Percentiles rank a stretch among this genome's conserved stretches.
Conservation (phyloP, 1,140 invertebrate genomes). For the Apolygus lucorum region DNA sequence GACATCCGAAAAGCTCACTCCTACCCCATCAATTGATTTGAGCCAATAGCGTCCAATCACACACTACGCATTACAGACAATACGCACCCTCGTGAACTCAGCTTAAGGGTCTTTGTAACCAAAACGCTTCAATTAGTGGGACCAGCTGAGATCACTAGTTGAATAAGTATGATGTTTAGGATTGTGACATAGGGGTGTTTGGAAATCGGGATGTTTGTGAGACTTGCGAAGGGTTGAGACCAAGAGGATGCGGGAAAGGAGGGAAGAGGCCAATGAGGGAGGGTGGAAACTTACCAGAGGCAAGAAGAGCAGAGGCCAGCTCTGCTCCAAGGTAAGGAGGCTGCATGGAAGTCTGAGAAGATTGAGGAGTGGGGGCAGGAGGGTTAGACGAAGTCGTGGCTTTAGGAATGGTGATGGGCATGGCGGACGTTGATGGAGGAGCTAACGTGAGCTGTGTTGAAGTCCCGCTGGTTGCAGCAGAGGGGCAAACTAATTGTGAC, state of each 20-base stretch:
- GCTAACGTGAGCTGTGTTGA: slow-evolving; percentile 14
- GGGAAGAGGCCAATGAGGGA: slow-evolving; percentile 29
- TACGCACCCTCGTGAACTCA: too few relatives aligned
- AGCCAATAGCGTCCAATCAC: too few relatives aligned
- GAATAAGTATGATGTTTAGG: too few relatives aligned
- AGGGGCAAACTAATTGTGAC: slow-evolving; percentile 32
- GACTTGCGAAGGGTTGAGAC: not conserved
- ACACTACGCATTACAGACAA: too few relatives aligned
- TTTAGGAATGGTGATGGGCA: slow-evolving; percentile 22
- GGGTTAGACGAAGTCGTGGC: slow-evolving; percentile 1
- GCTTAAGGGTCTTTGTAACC: too few relatives aligned
- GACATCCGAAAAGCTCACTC: too few relatives aligned
- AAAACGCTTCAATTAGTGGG: too few relatives aligned
- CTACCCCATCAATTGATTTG: too few relatives aligned
- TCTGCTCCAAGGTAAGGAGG: slow-evolving; percentile 30
- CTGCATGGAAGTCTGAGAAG: not conserved
- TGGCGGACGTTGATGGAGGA: slow-evolving; percentile 3
- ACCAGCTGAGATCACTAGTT: too few relatives aligned
- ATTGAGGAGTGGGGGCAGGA: not conserved
- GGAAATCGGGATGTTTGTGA: not conserved
- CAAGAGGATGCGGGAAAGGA: slow-evolving; percentile 23
- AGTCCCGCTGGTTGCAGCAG: slow-evolving; percentile 9
- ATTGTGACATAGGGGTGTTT: not conserved
- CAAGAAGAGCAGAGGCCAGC: slow-evolving; percentile 33
- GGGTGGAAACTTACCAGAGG: slow-evolving; percentile 33